Percentiles rank a stretch among this genome's conserved stretches.
These are phyloP conservation scores for Acanthosoma haemorrhoidale DNA, from an alignment of 2,888 invertebrate genomes.

Conservation along the genomic window DNA sequence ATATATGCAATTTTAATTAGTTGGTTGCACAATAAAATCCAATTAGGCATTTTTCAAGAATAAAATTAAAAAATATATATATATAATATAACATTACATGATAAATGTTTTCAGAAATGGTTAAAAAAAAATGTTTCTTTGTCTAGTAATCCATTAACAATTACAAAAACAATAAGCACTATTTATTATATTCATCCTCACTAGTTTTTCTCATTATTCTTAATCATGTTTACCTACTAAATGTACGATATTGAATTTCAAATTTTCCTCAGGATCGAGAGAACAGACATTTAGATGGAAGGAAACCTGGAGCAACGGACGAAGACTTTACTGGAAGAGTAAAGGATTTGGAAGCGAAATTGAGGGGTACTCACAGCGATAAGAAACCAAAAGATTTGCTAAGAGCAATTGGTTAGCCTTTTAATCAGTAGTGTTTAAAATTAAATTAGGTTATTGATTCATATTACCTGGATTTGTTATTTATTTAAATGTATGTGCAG, in stretches of 20 bases:
- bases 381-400: conserved; percentile 81
- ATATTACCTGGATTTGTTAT: not conserved
- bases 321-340: conserved; percentile 60
- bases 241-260: not conserved
- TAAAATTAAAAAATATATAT: too few species aligned
- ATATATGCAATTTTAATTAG: too few species aligned
- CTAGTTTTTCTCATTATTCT: too few species aligned
- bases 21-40: too few species aligned
- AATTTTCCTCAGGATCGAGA: conserved; percentile 47
- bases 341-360: conserved; percentile 72
- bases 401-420: conserved; percentile 64
- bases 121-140: too few species aligned
- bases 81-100: too few species aligned
- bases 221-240: too few species aligned
- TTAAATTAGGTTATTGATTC: not conserved
- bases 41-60: too few species aligned
- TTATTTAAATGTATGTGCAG: conserved; percentile 42
- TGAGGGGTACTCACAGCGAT: conserved; percentile 57
- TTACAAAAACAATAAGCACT: too few species aligned
- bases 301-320: conserved; percentile 48
- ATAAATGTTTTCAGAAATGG: too few species aligned
- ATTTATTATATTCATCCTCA: too few species aligned
- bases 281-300: conserved; percentile 47
- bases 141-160: too few species aligned
- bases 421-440: not conserved